Percentiles rank a stretch among this genome's conserved stretches.
These are phyloP conservation scores for Karalla daura DNA, from an alignment of 2,797 vertebrate genomes.

Conservation along the genomic window DNA sequence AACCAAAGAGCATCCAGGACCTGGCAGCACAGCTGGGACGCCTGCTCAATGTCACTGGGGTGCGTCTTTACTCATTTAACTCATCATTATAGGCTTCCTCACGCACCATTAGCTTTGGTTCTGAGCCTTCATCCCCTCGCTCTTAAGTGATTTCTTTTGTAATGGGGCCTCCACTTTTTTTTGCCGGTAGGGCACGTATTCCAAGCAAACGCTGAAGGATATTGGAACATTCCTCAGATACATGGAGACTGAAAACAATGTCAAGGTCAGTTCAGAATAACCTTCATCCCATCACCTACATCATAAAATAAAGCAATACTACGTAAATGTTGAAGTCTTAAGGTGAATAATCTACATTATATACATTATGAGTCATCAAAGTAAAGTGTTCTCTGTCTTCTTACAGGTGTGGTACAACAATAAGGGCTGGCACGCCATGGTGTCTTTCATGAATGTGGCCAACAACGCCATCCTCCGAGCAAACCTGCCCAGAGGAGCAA, in stretches of 20 bases:
- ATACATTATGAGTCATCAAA: neutral
- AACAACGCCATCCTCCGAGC: conserved; percentile 93
- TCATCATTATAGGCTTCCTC: neutral
- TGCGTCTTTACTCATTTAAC: conserved; percentile 60
- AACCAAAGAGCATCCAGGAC: conserved; percentile 82
- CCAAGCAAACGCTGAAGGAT: conserved; percentile 82
- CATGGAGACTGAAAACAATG: conserved; percentile 93
- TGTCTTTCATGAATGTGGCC: conserved; percentile 93
- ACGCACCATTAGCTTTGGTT: neutral
- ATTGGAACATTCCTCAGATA: conserved; percentile 87
- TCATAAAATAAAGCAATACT: no score
- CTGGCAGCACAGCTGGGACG: conserved; percentile 86
- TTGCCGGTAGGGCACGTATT: conserved; percentile 74
- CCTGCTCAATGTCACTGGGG: conserved; percentile 92
- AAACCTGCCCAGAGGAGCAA: conserved; percentile 81
- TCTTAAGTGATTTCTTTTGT: neutral
- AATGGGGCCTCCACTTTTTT: neutral
- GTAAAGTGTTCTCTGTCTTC: neutral
- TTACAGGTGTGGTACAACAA: conserved; percentile 97
- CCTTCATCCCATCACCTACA: neutral
- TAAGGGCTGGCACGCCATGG: conserved; percentile 96
- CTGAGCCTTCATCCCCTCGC: neutral
- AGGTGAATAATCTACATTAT: neutral
- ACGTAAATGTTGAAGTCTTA: neutral
- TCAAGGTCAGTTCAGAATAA: conserved; percentile 88